phyloP scores from a whole-genome alignment of 2,888 invertebrate species.

The Cancer borealis region DNA sequence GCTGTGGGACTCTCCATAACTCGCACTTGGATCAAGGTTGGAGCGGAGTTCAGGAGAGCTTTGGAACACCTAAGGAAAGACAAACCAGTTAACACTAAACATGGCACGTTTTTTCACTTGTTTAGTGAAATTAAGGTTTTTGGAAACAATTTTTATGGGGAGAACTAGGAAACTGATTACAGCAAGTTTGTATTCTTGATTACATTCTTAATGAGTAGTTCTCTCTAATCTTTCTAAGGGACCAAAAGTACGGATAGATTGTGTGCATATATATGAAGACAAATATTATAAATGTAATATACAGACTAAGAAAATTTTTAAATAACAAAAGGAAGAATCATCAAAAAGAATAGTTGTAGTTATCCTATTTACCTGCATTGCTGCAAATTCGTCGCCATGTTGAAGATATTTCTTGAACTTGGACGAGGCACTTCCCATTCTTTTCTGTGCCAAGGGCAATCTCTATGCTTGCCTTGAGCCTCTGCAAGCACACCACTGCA shows the following conservation, averaged over 20 bases:
- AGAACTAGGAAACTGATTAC: neutral
- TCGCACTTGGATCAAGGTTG: conserved; percentile 85
- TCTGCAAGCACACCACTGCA: conserved; percentile 59
- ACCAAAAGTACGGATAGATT: too few relatives aligned
- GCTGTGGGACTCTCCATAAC: conserved; percentile 85
- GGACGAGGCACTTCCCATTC: conserved; percentile 86
- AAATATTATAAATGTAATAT: neutral
- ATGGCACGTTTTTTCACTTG: neutral
- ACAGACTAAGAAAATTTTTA: neutral
- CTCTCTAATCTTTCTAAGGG: neutral
- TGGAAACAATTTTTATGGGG: neutral
- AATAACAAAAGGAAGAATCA: neutral
- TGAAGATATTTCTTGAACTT: conserved; percentile 86
- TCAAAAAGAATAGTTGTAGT: too few relatives aligned
- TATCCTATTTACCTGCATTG: conserved; percentile 82
- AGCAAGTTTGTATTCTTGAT: neutral
- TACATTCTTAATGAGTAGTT: neutral
- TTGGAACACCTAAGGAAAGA: conserved; percentile 82
- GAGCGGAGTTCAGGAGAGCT: conserved; percentile 84
- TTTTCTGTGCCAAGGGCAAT: conserved; percentile 66
- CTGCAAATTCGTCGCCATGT: conserved; percentile 86
- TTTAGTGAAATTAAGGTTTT: neutral
- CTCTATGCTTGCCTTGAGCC: conserved; percentile 63
- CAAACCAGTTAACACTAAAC: neutral
- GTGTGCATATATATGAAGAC: neutral